phyloP scores from a whole-genome alignment of 2,888 invertebrate genomes.

The Mactromeris polynyma region DNA sequence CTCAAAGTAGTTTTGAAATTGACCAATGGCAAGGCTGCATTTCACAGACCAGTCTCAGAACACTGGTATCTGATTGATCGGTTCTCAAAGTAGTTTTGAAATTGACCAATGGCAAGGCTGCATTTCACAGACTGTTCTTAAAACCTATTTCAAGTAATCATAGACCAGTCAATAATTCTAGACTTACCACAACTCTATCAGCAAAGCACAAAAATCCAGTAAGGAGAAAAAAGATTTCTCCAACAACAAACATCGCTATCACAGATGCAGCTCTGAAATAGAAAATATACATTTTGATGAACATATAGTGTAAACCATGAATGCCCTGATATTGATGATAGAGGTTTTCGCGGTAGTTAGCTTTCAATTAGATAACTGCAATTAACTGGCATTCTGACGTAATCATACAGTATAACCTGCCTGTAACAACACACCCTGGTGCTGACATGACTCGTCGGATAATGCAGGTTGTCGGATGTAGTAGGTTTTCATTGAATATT shows the following conservation, averaged over 20 bases:
- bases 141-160: too few species aligned
- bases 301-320: too few species aligned
- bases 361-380: too few species aligned
- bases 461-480: too few species aligned
- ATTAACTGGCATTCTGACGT: too few species aligned
- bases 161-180: background rate
- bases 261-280: constrained; percentile 66
- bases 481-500: too few species aligned
- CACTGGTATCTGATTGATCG: background rate
- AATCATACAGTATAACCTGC: too few species aligned
- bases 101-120: background rate
- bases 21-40: background rate
- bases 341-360: too few species aligned
- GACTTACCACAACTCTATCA: constrained; percentile 71
- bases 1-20: background rate
- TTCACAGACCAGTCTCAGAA: background rate
- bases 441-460: too few species aligned
- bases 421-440: too few species aligned
- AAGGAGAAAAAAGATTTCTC: constrained; percentile 58
- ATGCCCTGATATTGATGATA: too few species aligned
- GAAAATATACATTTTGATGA: too few species aligned
- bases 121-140: background rate
- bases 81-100: background rate
- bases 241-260: constrained; percentile 65
- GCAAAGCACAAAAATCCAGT: constrained; percentile 67